Conservation (phyloP, 2,113 vertebrate species). For the Anoplopoma fimbria region DNA sequence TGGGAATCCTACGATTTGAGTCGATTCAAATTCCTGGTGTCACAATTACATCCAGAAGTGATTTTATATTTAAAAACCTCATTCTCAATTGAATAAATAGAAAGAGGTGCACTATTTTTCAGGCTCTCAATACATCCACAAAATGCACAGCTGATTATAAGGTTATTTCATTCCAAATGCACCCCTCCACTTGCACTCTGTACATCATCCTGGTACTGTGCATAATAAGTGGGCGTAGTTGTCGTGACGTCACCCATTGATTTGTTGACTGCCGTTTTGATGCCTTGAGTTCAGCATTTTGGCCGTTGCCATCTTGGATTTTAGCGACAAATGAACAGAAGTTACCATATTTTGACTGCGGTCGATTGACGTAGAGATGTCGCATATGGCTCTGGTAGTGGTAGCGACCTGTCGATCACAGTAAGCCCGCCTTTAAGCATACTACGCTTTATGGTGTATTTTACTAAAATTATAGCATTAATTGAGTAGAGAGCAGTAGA, state of each 20-base stretch:
- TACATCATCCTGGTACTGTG: not conserved
- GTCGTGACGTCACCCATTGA: too few relatives aligned
- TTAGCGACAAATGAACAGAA: too few relatives aligned
- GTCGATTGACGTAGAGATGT: too few relatives aligned
- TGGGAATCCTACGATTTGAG: not conserved
- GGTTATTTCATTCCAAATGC: not conserved
- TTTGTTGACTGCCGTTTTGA: not conserved
- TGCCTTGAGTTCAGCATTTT: not conserved
- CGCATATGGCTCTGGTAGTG: too few relatives aligned
- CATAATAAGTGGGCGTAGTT: not conserved
- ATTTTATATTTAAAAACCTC: not conserved
- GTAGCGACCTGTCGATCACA: too few relatives aligned
- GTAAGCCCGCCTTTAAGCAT: too few relatives aligned
- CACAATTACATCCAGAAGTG: not conserved
- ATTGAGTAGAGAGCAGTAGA: too few relatives aligned
- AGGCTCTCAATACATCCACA: not conserved
- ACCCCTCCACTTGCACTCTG: not conserved
- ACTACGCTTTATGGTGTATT: too few relatives aligned
- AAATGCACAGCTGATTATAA: not conserved
- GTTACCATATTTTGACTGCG: too few relatives aligned
- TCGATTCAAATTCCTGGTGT: not conserved
- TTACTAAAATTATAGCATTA: too few relatives aligned
- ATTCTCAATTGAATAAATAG: too few relatives aligned
- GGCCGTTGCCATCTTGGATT: too few relatives aligned
- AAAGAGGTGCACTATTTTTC: not conserved